Evolutionary conservation across 2,113 vertebrate genomes (phyloP).

Genomic region (Meleagris gallopavo): DNA sequence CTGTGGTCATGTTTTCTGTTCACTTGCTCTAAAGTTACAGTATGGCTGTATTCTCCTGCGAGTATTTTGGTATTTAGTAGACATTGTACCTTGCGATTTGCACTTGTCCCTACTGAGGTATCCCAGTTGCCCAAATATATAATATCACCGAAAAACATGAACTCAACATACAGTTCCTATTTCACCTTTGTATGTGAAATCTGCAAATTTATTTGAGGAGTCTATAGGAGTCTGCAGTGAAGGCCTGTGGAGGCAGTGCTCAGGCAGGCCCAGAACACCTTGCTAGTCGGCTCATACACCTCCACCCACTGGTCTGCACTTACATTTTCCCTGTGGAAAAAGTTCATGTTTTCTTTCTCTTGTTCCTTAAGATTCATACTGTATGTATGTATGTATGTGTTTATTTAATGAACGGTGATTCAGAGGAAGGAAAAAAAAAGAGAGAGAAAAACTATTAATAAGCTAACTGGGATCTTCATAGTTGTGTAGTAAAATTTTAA

Average conservation of each 20-base stretch:
- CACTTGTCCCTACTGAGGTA: background rate
- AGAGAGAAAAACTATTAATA: background rate
- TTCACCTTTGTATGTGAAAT: background rate
- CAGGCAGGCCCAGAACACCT: background rate
- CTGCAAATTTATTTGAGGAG: background rate
- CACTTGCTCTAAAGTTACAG: background rate
- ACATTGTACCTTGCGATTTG: background rate
- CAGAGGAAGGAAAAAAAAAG: background rate
- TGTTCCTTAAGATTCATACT: background rate
- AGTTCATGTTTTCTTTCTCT: background rate
- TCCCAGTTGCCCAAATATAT: background rate
- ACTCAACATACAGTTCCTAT: background rate
- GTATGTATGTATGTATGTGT: background rate
- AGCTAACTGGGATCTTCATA: background rate
- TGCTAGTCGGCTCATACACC: accelerated
- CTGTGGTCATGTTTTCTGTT: constrained; percentile 38
- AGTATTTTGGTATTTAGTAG: background rate
- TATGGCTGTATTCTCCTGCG: background rate
- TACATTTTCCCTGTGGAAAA: background rate
- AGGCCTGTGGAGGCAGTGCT: background rate
- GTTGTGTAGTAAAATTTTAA: background rate
- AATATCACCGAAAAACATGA: background rate
- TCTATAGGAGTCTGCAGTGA: background rate
- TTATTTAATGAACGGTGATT: background rate
- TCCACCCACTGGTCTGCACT: background rate